Base-by-base conservation (phyloP, 2,888 invertebrate genomes). In the Scaptomyza polygonia region DNA sequence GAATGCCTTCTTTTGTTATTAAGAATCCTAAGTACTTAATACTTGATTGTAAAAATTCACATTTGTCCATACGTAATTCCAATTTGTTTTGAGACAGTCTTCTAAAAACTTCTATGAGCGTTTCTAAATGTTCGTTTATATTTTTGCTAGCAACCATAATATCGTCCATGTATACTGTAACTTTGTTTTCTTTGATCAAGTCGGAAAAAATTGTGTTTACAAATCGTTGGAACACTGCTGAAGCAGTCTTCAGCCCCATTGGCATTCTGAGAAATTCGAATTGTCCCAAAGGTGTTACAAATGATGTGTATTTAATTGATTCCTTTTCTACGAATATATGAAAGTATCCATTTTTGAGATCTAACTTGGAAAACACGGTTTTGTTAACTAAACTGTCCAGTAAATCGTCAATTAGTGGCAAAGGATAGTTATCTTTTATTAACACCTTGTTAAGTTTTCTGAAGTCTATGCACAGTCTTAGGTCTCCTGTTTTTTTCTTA, bases 341-440 rank as follows among this genome's bases (percentile, higher is more conserved):
- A 8, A 36, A 48, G 6, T 36, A 49, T 11, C 49, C 49, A 5
- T 25, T 49, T 49, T 25, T 49, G 1, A 49, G 49, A 11, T 49
- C 25, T 3, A 36, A 11, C 1, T 49, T 49, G 8, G 36, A 49
- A 11, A 39, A 49, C 4, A 39, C 25, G 4, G 11, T 36, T 14
- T 49, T 36, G 14, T 25, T 25, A 2, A 36, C 48, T n/a, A 36
- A 21, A 12, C 21, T 49, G 34, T 36, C 25, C 2, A 49, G 34
- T n/a, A 49, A 9, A 18, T 49, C 48, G 18, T 48, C 48, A 8
- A 48, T 34, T 2, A 48, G n/a, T 7, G 21, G 32, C 8, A 49
- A 49, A 1, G 48, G 49, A 9, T 36, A 49, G 14, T 49, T 49
- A 3, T 49, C 25, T 27, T 49, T 45, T 4, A 45, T 14, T 9